Evolutionary conservation across 2,797 vertebrate genomes (phyloP), one percentile per base, ranked within the genome.

Genomic region (Smutsia gigantea): DNA sequence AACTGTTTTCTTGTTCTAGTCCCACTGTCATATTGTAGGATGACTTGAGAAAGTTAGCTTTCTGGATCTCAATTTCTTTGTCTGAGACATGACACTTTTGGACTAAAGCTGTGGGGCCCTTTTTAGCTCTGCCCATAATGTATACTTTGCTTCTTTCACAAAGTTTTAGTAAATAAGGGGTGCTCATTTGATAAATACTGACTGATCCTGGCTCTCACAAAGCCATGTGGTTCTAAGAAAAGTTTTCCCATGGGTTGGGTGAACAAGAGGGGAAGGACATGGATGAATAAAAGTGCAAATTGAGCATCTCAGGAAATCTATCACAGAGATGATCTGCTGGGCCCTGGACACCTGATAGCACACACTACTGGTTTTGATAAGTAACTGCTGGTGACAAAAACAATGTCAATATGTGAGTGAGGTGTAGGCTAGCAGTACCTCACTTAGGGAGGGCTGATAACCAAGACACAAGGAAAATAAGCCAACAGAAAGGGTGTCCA

Each of bases 381-480:
- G 37, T 53, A n/a, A 89, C 57, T 61, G 42, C 88, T 93, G 46
- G 57, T 87, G 82, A 94, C 72, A 84, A 89, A 96, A 95, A 93
- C 96, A 91, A 75, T 87, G 83, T 96, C 86, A 98, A 93, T 55
- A 90, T 96, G 57, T 42, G 84, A 92, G 61, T 57, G 63, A 90
- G 31, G 42, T 74, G 15, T 82, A 90, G 64, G 93, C 61, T 75
- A 68, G 74, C 90, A 79, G 74, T 68, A 72, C 46, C 69, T 93
- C 66, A 89, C 79, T 71, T 89, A 71, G 59, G 55, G 66, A 93
- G 57, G 66, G n/a, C 42, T 88, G 87, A 85, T 87, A 78, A 92
- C 46, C 27, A 85, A 97, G 71, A 93, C 55, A 42, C 18, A 53
- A 84, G 71, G 77, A 92, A 92, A 94, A 93, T 51, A 94, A 96